These are phyloP conservation scores for Blomia tropicalis DNA, from an alignment of 2,888 invertebrate genomes.

Conservation along the genomic window DNA sequence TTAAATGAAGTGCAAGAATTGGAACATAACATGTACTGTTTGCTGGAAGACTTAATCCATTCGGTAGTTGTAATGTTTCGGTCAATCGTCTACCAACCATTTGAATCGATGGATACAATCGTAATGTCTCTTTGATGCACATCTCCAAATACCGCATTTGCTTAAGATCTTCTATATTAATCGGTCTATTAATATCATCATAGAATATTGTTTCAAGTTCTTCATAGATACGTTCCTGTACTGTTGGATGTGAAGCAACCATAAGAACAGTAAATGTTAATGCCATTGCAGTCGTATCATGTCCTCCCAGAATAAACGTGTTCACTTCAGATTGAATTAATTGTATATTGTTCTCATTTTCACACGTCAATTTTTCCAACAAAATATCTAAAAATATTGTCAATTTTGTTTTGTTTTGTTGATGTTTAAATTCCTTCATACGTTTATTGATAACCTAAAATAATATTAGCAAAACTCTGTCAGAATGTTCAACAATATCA, in stretches of 20 bases:
- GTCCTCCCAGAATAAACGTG: conserved; percentile 11
- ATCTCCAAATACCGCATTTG: conserved; percentile 1
- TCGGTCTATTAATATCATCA: neutral
- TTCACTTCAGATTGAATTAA: neutral
- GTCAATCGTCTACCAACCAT: neutral
- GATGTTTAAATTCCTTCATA: neutral
- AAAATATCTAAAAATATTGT: conserved; percentile 9
- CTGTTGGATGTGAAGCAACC: neutral
- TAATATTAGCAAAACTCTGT: too few species aligned
- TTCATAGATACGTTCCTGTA: neutral
- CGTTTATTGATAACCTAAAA: neutral
- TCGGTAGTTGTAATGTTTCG: neutral
- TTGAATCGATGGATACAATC: conserved; percentile 7
- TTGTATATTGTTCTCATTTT: neutral
- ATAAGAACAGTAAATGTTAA: neutral
- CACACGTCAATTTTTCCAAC: neutral
- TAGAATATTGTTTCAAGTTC: neutral
- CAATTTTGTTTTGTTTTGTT: neutral
- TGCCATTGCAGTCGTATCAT: conserved; percentile 8
- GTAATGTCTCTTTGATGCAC: conserved; percentile 11
- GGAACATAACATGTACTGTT: neutral
- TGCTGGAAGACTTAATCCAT: neutral
- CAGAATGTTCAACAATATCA: too few species aligned
- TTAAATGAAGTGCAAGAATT: neutral
- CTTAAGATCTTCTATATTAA: neutral